Evolutionary conservation across 30 jellyfish, hydroid and myxozoan species (phyloP).

Genomic region (Pseudorhiza aurosa): DNA sequence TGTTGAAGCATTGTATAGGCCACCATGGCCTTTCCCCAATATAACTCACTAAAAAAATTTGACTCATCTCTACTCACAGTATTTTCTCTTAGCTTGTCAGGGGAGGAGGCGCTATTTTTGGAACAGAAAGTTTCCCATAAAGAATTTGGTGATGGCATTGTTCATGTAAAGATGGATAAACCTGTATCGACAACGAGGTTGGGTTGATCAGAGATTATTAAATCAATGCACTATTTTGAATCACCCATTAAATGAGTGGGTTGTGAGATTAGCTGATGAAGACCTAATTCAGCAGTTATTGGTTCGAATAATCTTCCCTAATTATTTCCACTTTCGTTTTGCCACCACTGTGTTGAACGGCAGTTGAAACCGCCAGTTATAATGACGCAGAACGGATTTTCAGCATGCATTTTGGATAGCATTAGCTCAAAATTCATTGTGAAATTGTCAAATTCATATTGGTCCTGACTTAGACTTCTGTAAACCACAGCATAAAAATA

Average conservation of each 20-base stretch:
- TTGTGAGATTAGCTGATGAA: slow-evolving; percentile 1
- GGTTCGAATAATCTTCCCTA: slow-evolving; percentile 1
- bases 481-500: slow-evolving; percentile 5
- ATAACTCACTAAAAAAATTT: too few species aligned
- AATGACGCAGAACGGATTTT: slow-evolving; percentile 30
- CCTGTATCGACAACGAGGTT: slow-evolving; percentile 42
- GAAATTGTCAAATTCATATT: slow-evolving; percentile 11
- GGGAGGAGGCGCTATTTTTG: slow-evolving; percentile 22
- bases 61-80: too few species aligned
- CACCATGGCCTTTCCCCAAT: too few species aligned
- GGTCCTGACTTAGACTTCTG: neutral
- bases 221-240: too few species aligned
- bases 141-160: slow-evolving; percentile 35
- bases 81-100: too few species aligned
- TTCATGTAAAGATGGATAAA: slow-evolving; percentile 1
- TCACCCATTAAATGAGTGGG: slow-evolving; percentile 28
- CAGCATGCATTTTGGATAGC: slow-evolving; percentile 30
- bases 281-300: neutral
- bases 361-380: slow-evolving; percentile 32
- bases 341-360: slow-evolving; percentile 7
- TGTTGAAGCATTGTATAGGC: too few species aligned
- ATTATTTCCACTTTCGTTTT: slow-evolving; percentile 1
- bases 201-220: slow-evolving; percentile 22
- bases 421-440: slow-evolving; percentile 28
- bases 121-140: slow-evolving; percentile 8